Evolutionary conservation across 2,113 vertebrate species (phyloP).

Genomic region (Gorsachius goisagi): DNA sequence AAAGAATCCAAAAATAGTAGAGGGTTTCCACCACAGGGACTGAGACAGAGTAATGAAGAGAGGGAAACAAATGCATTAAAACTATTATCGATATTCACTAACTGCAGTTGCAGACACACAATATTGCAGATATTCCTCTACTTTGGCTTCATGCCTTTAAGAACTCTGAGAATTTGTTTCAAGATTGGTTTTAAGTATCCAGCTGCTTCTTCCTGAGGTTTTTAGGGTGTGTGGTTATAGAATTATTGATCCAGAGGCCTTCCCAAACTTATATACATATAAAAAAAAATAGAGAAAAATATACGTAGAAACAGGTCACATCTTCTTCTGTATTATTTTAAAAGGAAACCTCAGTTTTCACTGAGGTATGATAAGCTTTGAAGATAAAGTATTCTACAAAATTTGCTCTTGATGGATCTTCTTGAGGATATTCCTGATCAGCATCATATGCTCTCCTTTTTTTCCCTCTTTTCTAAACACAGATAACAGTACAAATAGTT

Average conservation of each 20-base stretch:
- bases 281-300: rapidly evolving
- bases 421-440: neutral
- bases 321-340: neutral
- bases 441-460: no score
- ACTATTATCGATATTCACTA: neutral
- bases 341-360: neutral
- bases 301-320: neutral
- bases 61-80: neutral
- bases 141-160: neutral
- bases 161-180: neutral
- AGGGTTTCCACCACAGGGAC: neutral
- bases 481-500: neutral
- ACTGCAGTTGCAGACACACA: neutral
- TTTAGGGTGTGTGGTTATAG: neutral
- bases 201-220: neutral
- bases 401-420: neutral
- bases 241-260: neutral
- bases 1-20: neutral
- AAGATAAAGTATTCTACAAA: neutral
- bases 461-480: neutral
- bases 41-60: neutral
- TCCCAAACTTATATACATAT: neutral
- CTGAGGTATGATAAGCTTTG: neutral
- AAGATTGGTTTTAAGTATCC: neutral
- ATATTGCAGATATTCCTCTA: neutral